Conservation (phyloP, 2,888 invertebrate genomes). For the Trichopria drosophilae region DNA sequence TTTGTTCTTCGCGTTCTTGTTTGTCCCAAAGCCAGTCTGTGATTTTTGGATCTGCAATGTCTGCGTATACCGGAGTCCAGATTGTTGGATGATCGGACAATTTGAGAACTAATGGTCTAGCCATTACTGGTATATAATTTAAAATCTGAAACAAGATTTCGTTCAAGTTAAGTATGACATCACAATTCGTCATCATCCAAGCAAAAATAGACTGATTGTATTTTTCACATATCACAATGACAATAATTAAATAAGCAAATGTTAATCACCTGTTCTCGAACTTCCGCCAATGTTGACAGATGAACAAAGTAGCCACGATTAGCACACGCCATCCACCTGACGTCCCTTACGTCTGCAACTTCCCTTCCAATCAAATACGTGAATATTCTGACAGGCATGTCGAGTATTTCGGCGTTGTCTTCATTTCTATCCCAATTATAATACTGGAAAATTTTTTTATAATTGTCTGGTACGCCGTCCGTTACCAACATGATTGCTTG, state of each 20-base stretch:
- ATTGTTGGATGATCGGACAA: constrained; percentile 85
- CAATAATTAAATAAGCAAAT: background rate
- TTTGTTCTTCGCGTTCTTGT: constrained; percentile 78
- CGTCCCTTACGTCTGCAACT: constrained; percentile 87
- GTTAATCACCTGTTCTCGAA: constrained; percentile 85
- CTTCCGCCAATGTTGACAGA: constrained; percentile 94
- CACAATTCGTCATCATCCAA: background rate
- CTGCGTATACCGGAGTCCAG: constrained; percentile 97
- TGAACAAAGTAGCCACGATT: constrained; percentile 97
- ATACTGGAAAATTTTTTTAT: constrained; percentile 86
- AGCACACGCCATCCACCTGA: constrained; percentile 98
- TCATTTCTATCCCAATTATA: constrained; percentile 81
- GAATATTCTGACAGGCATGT: constrained; percentile 89
- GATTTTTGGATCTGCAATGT: constrained; percentile 87
- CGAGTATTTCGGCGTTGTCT: constrained; percentile 58
- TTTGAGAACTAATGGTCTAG: constrained; percentile 88
- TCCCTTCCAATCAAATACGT: constrained; percentile 93
- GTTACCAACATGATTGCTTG: constrained; percentile 98
- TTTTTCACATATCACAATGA: background rate
- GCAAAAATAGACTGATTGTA: background rate
- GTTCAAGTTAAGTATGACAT: background rate
- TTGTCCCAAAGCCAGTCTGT: constrained; percentile 90
- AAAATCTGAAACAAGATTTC: constrained; percentile 60
- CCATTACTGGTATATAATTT: constrained; percentile 96
- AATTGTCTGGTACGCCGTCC: constrained; percentile 96